These are phyloP conservation scores for Synanthedon formicaeformis DNA, from an alignment of 2,888 invertebrate genomes.

Conservation along the genomic window DNA sequence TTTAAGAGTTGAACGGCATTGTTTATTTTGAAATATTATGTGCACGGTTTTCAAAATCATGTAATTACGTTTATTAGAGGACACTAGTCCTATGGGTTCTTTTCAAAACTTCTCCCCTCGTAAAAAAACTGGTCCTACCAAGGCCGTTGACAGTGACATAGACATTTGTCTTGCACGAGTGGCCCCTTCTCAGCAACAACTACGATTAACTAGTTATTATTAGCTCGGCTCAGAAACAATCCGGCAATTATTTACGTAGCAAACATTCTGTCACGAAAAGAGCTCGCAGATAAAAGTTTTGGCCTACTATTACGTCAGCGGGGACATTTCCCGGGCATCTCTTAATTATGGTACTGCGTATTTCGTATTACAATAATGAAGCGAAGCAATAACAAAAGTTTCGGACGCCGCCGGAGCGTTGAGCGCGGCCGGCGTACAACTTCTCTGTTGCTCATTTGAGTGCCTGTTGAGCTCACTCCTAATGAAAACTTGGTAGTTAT, in stretches of 20 bases:
- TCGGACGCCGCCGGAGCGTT: slow-evolving; percentile 27
- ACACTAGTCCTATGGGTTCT: no score
- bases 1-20: not conserved
- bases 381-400: slow-evolving; percentile 68
- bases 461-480: slow-evolving; percentile 56
- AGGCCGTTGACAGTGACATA: slow-evolving; percentile 16
- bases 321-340: slow-evolving; percentile 56
- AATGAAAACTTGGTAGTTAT: slow-evolving; percentile 64
- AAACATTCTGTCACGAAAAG: slow-evolving; percentile 48
- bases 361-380: slow-evolving; percentile 69
- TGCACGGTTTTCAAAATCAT: not conserved
- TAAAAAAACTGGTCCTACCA: slow-evolving; percentile 23
- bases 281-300: slow-evolving; percentile 51
- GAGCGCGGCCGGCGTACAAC: slow-evolving; percentile 47
- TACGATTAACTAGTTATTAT: slow-evolving; percentile 46
- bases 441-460: slow-evolving; percentile 57
- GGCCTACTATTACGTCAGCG: slow-evolving; percentile 51
- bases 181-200: slow-evolving; percentile 32
- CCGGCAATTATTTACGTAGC: slow-evolving; percentile 47
- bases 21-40: slow-evolving; percentile 2
- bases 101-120: no score
- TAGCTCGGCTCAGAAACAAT: slow-evolving; percentile 37
- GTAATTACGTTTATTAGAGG: slow-evolving; percentile 32
- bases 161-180: slow-evolving; percentile 25
- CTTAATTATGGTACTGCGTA: slow-evolving; percentile 65